Evolutionary conservation across 2,113 vertebrate species (phyloP), one percentile per base, ranked within the genome.

Genomic region (Pitta sordida): DNA sequence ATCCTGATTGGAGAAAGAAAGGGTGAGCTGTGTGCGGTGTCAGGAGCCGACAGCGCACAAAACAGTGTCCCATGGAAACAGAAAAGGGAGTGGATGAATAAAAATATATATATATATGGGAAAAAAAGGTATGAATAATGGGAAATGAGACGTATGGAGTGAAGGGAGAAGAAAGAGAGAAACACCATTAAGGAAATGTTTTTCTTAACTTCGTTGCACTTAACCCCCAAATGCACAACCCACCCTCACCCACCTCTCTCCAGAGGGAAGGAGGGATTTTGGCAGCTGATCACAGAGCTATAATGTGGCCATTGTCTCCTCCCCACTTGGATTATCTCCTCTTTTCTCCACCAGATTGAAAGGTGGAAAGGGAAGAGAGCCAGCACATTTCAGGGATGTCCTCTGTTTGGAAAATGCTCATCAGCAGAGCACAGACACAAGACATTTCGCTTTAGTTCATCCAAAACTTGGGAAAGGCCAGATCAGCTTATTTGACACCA

Each of bases 1-100:
- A 97, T 99, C 99, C 99, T 99, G 98, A 95, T 97, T 81, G 95
- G 98, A 98, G 95, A 96, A 97, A 98, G 96, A 97, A 94, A 97
- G 95, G 96, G 97, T 98, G 97, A 98, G 98, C 98, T 98, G 97
- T 39, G 96, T 71, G 96, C 84, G 3, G 94, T 36, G 90, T 84
- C 96, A 60, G 55, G 86, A 92, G 90, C 82, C 95, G 94, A 84
- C 92, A 96, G 86, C 56, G 58, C 97, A 96, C 96, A 94, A 55
- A 85, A 62, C 71, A 95, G 94, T 52, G 95, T 91, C 94, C 98
- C 97, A 89, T 70, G 96, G 95, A 82, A 93, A 83, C n/a, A 92
- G 6, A 88, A 39, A 74, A 87, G 37, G 62, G 41, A 13, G 29
- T 83, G 95, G 94, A 95, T 93, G 96, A 69, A 70, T 49, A 34